phyloP scores from a whole-genome alignment of 2,797 vertebrate species.

The Enteromius argenteus region DNA sequence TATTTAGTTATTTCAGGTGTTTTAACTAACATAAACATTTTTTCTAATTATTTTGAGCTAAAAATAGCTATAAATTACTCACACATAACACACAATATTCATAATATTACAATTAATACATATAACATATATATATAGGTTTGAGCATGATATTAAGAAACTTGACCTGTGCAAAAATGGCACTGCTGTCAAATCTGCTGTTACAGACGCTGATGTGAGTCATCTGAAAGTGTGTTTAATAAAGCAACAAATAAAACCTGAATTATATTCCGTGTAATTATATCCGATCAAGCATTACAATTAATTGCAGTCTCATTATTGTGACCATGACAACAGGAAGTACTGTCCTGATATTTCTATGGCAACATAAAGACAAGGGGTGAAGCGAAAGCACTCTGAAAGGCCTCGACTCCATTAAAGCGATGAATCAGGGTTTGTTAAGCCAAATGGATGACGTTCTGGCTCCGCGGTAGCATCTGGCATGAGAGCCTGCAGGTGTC shows the following conservation, averaged over 20 bases:
- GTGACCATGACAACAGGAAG: constrained; percentile 70
- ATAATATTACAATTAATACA: too few relatives aligned
- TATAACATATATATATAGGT: not conserved
- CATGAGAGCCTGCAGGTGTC: constrained; percentile 50
- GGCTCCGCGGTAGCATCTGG: constrained; percentile 22
- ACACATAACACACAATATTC: too few relatives aligned
- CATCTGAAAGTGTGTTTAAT: not conserved
- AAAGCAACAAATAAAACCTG: constrained; percentile 18
- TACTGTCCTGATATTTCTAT: constrained; percentile 55
- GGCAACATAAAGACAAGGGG: constrained; percentile 60
- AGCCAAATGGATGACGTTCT: constrained; percentile 36
- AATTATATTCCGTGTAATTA: constrained; percentile 60
- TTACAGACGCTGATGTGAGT: not conserved
- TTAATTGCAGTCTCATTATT: constrained; percentile 47
- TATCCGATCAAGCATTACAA: constrained; percentile 18
- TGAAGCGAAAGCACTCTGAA: constrained; percentile 44
- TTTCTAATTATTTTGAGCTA: too few relatives aligned
- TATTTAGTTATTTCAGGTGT: too few relatives aligned
- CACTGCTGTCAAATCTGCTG: not conserved
- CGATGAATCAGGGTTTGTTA: constrained; percentile 48
- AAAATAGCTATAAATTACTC: too few relatives aligned
- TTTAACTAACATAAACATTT: too few relatives aligned
- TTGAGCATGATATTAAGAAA: not conserved
- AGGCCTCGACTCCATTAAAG: constrained; percentile 55
- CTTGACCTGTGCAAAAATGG: not conserved